phyloP scores from a whole-genome alignment of 2,113 vertebrate genomes.

The Gnathonemus longibarbis region DNA sequence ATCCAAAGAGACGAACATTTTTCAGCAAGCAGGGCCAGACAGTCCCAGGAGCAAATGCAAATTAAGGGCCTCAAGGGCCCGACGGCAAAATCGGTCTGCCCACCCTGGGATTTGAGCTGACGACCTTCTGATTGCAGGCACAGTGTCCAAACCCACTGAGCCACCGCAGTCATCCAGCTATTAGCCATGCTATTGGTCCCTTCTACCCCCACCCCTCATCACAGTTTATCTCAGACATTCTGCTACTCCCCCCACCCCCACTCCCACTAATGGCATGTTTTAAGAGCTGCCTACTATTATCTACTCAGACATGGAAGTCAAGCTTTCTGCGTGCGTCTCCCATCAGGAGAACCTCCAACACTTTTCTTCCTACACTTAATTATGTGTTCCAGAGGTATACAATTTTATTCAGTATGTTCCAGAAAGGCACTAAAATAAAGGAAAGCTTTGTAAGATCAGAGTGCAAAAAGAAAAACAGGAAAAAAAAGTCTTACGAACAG shows the following conservation, averaged over 20 bases:
- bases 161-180: neutral
- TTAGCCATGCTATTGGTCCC: neutral
- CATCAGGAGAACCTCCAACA: neutral
- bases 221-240: neutral
- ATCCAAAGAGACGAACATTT: neutral
- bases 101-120: neutral
- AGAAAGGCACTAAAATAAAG: slow-evolving; percentile 74
- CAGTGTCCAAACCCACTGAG: neutral
- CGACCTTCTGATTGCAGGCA: neutral
- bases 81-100: neutral
- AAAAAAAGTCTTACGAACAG: slow-evolving; percentile 24
- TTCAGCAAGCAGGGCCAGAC: neutral
- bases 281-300: neutral
- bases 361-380: neutral
- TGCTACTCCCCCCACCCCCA: neutral
- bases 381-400: slow-evolving; percentile 52
- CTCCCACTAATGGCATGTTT: neutral
- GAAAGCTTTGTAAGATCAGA: slow-evolving; percentile 36
- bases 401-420: slow-evolving; percentile 63
- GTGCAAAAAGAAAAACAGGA: slow-evolving; percentile 18
- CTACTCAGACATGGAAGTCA: neutral
- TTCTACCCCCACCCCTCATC: neutral
- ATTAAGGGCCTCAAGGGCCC: neutral
- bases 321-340: slow-evolving; percentile 1
- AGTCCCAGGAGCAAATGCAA: neutral